phyloP scores from a whole-genome alignment of 2,797 vertebrate genomes.

The Poeciliopsis presidionis region DNA sequence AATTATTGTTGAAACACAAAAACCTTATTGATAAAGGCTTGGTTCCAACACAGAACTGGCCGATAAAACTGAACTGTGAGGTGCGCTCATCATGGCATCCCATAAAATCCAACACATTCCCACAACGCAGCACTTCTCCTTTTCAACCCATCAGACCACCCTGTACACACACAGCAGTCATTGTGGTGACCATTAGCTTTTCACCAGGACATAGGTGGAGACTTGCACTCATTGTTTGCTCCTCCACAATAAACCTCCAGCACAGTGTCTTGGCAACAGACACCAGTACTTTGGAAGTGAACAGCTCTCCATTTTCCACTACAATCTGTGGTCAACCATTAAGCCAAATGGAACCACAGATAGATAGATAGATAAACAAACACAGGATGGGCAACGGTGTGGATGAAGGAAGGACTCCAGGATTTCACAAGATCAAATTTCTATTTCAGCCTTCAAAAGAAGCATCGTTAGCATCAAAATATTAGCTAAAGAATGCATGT shows the following conservation, averaged over 20 bases:
- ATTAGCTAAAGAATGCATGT: not conserved
- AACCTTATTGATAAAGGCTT: not conserved
- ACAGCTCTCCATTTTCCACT: constrained; percentile 20
- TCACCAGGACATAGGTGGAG: constrained; percentile 41
- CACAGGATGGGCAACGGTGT: not conserved
- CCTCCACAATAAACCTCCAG: constrained; percentile 49
- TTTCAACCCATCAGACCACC: constrained; percentile 15
- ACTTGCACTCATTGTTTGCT: constrained; percentile 55
- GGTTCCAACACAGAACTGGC: not conserved
- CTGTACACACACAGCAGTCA: constrained; percentile 11
- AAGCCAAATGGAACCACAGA: constrained; percentile 25
- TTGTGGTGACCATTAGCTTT: constrained; percentile 20
- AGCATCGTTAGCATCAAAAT: not conserved
- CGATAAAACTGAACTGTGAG: not conserved
- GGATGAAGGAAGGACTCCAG: not conserved
- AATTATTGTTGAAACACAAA: not conserved
- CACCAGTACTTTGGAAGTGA: not conserved
- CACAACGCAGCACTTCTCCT: not conserved
- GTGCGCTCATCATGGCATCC: not conserved
- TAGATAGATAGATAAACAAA: constrained; percentile 1
- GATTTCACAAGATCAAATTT: not conserved
- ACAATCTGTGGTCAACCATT: constrained; percentile 58
- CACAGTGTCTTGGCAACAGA: constrained; percentile 31
- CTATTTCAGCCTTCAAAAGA: not conserved
- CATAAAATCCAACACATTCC: not conserved